A percentile compares a stretch with the other conserved stretches of the same genome.
These are phyloP conservation scores for Zoanthus gigantus DNA, from an alignment of 92 coral and sea anemone genomes.

Conservation along the genomic window DNA sequence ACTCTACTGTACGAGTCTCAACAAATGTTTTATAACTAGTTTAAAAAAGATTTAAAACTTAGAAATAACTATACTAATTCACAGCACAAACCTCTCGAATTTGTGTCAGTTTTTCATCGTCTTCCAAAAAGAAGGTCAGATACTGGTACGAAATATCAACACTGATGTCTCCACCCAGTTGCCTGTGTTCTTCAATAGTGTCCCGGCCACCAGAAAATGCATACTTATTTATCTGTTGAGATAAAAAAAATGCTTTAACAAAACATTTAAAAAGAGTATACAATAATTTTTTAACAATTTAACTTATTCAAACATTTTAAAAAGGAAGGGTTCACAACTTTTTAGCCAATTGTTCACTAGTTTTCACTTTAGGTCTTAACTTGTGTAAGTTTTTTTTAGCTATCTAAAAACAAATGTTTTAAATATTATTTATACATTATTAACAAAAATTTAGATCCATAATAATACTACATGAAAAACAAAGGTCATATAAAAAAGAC, in stretches of 20 bases:
- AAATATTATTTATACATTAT: too few species aligned
- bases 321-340: too few species aligned
- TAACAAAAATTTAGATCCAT: too few species aligned
- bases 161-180: constrained; percentile 87
- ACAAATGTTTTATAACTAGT: too few species aligned
- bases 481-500: too few species aligned
- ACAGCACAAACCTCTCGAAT: constrained; percentile 80
- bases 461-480: too few species aligned
- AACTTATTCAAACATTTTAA: too few species aligned
- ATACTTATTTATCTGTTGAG: constrained; percentile 88
- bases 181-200: constrained; percentile 93
- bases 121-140: constrained; percentile 94
- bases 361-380: too few species aligned
- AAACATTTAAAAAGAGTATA: neutral
- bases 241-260: neutral
- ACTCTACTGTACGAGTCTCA: too few species aligned
- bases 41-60: neutral
- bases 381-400: too few species aligned
- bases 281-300: neutral
- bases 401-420: too few species aligned
- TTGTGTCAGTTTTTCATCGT: constrained; percentile 88
- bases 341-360: too few species aligned
- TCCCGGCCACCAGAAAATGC: constrained; percentile 98
- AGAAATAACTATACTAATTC: neutral
- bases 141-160: constrained; percentile 97